Evolutionary conservation across 1,140 invertebrate genomes (phyloP).

Genomic region (Hydropsyche tenuis): DNA sequence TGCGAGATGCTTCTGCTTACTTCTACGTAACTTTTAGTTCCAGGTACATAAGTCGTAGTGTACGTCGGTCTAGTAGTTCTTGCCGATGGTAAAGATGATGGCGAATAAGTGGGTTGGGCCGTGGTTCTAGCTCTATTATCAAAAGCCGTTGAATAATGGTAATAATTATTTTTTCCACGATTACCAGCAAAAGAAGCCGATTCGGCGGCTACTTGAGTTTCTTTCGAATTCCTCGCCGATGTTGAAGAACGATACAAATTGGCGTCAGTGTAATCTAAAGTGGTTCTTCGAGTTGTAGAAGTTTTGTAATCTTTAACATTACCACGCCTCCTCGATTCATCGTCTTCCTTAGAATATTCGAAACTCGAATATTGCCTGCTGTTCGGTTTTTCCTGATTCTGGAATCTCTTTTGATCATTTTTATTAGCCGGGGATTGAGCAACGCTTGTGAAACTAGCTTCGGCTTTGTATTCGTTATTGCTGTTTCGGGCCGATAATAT

Average conservation of each 20-base stretch:
- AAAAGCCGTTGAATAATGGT: constrained; percentile 33
- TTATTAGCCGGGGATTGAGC: constrained; percentile 54
- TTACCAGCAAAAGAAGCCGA: constrained; percentile 74
- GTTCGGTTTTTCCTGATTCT: constrained; percentile 48
- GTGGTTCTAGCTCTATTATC: constrained; percentile 42
- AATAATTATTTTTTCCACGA: constrained; percentile 54
- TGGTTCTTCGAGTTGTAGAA: constrained; percentile 53
- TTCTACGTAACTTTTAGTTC: constrained; percentile 48
- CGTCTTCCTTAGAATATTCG: constrained; percentile 48
- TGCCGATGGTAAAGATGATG: constrained; percentile 47
- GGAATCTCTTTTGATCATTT: constrained; percentile 54
- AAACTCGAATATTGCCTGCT: constrained; percentile 46
- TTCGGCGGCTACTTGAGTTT: constrained; percentile 77
- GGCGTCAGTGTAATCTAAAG: constrained; percentile 54
- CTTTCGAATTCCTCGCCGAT: constrained; percentile 58
- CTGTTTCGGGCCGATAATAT: constrained; percentile 32
- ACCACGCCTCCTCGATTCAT: constrained; percentile 51
- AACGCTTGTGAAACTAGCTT: constrained; percentile 54
- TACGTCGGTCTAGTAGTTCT: constrained; percentile 54
- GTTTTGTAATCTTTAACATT: constrained; percentile 54
- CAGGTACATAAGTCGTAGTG: constrained; percentile 47
- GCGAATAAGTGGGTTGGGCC: constrained; percentile 20
- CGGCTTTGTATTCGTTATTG: constrained; percentile 48
- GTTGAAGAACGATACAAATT: constrained; percentile 54
- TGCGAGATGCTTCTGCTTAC: constrained; percentile 47